Evolutionary conservation across 2,888 invertebrate genomes (phyloP).

Genomic region (Synanthedon vespiformis): DNA sequence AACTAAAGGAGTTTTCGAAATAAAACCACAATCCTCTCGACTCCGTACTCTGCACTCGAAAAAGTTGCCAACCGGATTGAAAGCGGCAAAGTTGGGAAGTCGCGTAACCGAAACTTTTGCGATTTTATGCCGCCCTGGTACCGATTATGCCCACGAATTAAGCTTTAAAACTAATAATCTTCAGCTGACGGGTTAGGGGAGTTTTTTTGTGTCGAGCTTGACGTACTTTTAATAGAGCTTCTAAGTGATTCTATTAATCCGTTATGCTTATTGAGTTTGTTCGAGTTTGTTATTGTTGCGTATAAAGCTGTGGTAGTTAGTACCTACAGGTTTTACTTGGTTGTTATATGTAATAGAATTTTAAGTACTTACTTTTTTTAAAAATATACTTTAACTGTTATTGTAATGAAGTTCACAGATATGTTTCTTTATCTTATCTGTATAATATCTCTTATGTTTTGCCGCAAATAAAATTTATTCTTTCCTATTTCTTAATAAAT

Average conservation of each 20-base stretch:
- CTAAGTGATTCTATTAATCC: not conserved
- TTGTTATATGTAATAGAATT: no score
- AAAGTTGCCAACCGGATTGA: not conserved
- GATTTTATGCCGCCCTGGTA: not conserved
- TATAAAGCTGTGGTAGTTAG: no score
- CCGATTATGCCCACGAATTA: conserved; percentile 4
- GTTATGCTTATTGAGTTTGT: no score
- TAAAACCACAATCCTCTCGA: not conserved
- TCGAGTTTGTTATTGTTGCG: no score
- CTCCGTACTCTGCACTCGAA: not conserved
- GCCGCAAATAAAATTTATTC: no score
- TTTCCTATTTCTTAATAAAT: no score
- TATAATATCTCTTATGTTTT: no score
- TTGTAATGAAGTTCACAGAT: no score
- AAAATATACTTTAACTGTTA: no score
- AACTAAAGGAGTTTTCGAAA: not conserved
- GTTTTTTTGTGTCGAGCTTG: not conserved
- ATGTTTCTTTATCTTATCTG: no score
- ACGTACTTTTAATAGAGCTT: not conserved
- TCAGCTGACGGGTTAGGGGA: conserved; percentile 1
- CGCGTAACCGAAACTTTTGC: not conserved
- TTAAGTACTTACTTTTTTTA: no score
- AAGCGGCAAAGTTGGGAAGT: not conserved
- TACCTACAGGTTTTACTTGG: no score
- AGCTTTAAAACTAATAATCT: conserved; percentile 3